Evolutionary conservation across 2,888 invertebrate species (phyloP), one percentile per base, ranked within the genome.

Genomic region (Caenorhabditis plicata): DNA sequence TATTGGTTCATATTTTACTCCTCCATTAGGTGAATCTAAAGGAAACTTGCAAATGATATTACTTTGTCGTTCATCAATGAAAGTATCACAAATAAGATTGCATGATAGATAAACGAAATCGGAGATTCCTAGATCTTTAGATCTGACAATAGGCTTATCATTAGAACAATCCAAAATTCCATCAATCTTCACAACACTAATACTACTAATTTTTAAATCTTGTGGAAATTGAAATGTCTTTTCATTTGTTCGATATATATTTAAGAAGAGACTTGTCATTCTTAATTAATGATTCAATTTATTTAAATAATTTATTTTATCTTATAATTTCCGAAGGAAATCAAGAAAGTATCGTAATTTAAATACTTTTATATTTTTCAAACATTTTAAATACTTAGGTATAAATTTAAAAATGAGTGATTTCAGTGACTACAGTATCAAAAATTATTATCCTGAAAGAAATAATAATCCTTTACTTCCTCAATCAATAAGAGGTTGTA

Each of bases 401-500:
- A 32, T 4, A 44, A 33, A 44, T 31, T 44, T 15, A 44, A 25
- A 39, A 38, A 27, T 46, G 15, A 40, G 9, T 39, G 52, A 52
- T 9, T 52, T 52, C 20, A 40, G 15, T 44, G 56, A 50, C 20
- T 56, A 45, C 23, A 41, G 46, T 48, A 32, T 61, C 41, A 57
- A 65, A 58, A 63, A 63, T 55, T 64, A 40, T 50, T 66, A 68
- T 36, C 26, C 65, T 13, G 23, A 45, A 40, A 53, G 65, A 55
- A 58, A 68, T 20, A 68, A 68, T 29, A 66, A 67, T 49, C 56
- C 54, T 46, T 36, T 60, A 27, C 44, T 64, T 40, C 62, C 65
- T 26, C n/a, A 41, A 26, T 45, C 45, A 19, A 71, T 70, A 39
- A 66, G 70, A 71, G 70, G 43, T 20, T 70, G 70, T 61, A 70